Base-by-base conservation (phyloP, 2,888 invertebrate species). In the Trichacis sp. region DNA sequence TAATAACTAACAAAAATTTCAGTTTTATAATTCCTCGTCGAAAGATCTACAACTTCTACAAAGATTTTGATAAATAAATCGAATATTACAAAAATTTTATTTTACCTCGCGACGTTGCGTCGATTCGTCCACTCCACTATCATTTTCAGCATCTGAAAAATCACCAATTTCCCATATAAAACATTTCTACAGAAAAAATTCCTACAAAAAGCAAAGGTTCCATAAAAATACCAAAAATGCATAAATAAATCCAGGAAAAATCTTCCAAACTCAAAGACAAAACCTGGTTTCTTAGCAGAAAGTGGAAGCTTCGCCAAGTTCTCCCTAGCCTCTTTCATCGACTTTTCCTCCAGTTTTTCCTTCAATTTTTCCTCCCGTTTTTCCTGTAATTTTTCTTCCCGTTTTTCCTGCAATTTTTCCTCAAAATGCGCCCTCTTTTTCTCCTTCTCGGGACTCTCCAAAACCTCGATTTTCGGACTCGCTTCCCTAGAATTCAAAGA, bases 41-140 rank as follows among this genome's bases (percentile, higher is more conserved):
- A n/a, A n/a, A n/a, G n/a, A n/a, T n/a, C n/a, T n/a, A n/a, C n/a
- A n/a, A n/a, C n/a, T n/a, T n/a, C n/a, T n/a, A n/a, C 29, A 9
- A 29, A n/a, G 2, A 33, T 33, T n/a, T 33, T 33, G 6, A 2
- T 45, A 11, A 18, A 12, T 33, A 17, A n/a, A 19, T 50, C 9
- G 4, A 46, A 18, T n/a, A n/a, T n/a, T n/a, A n/a, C n/a, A n/a
- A 36, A 45, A 49, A 42, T 58, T 29, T n/a, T 18, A 72, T 87
- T 92, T 89, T 86, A 93, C 82, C 69, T 73, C 92, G 86, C 92
- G 90, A 85, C 92, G 91, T 85, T 92, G 93, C 54, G 92, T 92
- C 59, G 92, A 90, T 83, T 93, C 93, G 82, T 93, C 93, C 24
- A 92, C 92, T 43, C 92, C 93, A 79, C 92, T 93, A 77, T 93